Base-by-base conservation (phyloP, 2,797 vertebrate genomes). In the Poecilia wingei region DNA sequence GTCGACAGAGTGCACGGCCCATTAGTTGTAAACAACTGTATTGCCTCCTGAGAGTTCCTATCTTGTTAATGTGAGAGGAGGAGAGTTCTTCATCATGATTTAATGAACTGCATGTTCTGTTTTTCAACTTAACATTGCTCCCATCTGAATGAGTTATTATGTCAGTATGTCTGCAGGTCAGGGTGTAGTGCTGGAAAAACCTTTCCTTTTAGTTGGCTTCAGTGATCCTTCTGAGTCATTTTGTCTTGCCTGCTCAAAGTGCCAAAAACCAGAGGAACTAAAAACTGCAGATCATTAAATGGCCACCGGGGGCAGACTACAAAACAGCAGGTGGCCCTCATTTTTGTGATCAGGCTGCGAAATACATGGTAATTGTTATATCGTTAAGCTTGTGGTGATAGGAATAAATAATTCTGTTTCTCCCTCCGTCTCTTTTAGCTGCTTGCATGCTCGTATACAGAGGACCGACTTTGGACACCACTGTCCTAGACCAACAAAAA, bases 161-260 rank as follows among this genome's bases (percentile, higher is more conserved):
- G 61, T 69, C 78, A 88, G 47, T 78, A 72, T 89, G 83, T 83
- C 78, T 90, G 78, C 61, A 79, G 84, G 85, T 82, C 79, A 86
- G 76, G 66, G 71, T 78, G 75, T 70, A 69, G 68, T 61, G 41
- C 55, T 83, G 64, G 75, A 45, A 77, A 77, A 51, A 73, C 49
- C n/a, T 71, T 76, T 72, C 45, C 49, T 33, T 61, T 70, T 74
- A 82, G 81, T 74, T 72, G 68, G 68, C 51, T 51, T 45, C 75
- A 79, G 78, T 80, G 73, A 47, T 70, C 45, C 79, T 73, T 6
- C 10, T 53, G 20, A 55, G 59, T 66, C 4, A 57, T 49, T 69
- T 66, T 69, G 45, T 75, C 59, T 61, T 75, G 76, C 33, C 39
- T 25, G 28, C 2, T 20, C n/a, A 12, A 31, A 47, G 74, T 45